phyloP scores from a whole-genome alignment of 2,888 invertebrate genomes.

The Acanthosepion lycidas region DNA sequence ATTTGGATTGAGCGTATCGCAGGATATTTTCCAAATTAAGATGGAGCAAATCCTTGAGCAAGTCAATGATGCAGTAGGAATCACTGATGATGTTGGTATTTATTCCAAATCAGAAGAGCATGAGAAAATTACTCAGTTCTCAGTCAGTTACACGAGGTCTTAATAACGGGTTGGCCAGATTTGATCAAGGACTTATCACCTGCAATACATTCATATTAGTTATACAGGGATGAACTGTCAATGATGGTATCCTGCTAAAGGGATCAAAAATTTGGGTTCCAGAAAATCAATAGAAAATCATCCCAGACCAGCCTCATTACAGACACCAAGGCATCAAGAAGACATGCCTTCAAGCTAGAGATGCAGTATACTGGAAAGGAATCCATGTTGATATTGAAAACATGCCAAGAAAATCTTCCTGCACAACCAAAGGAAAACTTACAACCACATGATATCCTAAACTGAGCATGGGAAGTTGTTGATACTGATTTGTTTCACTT shows the following conservation, averaged over 20 bases:
- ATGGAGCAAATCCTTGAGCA: not conserved
- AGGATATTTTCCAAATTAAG: not conserved
- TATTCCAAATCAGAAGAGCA: not conserved
- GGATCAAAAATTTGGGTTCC: slow-evolving; percentile 50
- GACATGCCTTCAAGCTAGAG: slow-evolving; percentile 49
- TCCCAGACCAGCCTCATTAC: slow-evolving; percentile 51
- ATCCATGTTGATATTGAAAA: slow-evolving; percentile 51
- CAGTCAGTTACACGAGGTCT: not conserved
- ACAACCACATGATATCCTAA: slow-evolving; percentile 40
- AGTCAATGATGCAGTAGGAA: not conserved
- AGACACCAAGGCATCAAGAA: slow-evolving; percentile 51
- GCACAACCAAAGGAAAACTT: slow-evolving; percentile 49
- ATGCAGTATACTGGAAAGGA: slow-evolving; percentile 50
- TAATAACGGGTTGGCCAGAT: not conserved
- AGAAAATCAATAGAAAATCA: slow-evolving; percentile 42
- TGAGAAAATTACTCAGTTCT: not conserved
- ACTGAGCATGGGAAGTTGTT: slow-evolving; percentile 50
- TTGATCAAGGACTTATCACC: not conserved
- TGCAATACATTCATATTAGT: slow-evolving; percentile 48
- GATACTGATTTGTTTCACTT: slow-evolving; percentile 53
- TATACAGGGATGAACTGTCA: slow-evolving; percentile 49
- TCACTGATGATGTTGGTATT: not conserved
- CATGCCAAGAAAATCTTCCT: slow-evolving; percentile 49
- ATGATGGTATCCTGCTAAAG: slow-evolving; percentile 52
- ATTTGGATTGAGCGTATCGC: not conserved